A percentile compares a stretch with the other conserved stretches of the same genome.
These are phyloP conservation scores for Engraulis encrasicolus DNA, from an alignment of 2,113 vertebrate genomes.

Conservation along the genomic window DNA sequence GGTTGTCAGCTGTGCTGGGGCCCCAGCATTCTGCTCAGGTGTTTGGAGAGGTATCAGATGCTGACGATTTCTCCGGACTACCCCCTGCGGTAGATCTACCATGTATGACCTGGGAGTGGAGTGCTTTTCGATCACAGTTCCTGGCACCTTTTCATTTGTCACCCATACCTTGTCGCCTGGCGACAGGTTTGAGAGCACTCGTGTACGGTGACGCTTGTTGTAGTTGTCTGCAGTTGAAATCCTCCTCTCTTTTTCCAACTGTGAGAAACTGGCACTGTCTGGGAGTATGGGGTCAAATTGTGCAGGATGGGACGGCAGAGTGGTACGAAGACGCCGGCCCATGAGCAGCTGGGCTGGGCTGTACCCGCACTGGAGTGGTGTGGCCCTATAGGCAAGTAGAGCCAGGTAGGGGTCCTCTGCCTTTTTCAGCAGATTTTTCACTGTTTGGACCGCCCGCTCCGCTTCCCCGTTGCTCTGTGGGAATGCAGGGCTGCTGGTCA, in stretches of 20 bases:
- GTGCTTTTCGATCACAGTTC: background rate
- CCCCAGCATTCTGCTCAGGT: background rate
- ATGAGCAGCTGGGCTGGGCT: background rate
- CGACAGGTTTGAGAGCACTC: background rate
- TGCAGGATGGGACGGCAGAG: background rate
- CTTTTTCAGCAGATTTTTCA: slow-evolving; percentile 32
- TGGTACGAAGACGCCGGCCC: background rate
- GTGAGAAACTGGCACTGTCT: background rate
- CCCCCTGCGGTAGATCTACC: background rate
- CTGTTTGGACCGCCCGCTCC: slow-evolving; percentile 13
- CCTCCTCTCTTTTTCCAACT: background rate
- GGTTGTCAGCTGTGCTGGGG: background rate
- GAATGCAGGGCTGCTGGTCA: slow-evolving; percentile 30
- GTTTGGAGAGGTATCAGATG: background rate
- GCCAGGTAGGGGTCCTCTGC: slow-evolving; percentile 28
- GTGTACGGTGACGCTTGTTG: background rate
- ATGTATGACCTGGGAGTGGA: background rate
- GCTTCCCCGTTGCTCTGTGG: slow-evolving; percentile 36
- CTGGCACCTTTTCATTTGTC: background rate
- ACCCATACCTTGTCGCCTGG: background rate
- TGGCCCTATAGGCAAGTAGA: slow-evolving; percentile 19
- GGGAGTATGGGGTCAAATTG: background rate
- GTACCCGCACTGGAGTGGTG: background rate
- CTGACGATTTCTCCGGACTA: background rate
- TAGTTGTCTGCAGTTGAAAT: background rate